Evolutionary conservation across 2,797 vertebrate species (phyloP).

Genomic region (Chaunax sp.): DNA sequence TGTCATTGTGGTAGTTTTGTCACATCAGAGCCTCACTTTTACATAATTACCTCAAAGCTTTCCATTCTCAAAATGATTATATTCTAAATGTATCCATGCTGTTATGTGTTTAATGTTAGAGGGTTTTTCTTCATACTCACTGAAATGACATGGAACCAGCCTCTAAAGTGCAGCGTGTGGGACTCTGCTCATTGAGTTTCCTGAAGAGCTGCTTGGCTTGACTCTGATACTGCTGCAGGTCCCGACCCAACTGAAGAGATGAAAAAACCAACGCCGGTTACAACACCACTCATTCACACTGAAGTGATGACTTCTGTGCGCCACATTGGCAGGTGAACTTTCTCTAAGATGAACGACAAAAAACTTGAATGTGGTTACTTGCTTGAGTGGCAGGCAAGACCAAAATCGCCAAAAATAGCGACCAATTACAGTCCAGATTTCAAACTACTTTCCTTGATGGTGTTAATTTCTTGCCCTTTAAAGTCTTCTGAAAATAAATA

Average conservation of each 20-base stretch:
- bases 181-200: slow-evolving; percentile 98
- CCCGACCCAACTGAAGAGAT: slow-evolving; percentile 90
- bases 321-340: not conserved
- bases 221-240: slow-evolving; percentile 98
- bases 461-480: slow-evolving; percentile 31
- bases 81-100: not conserved
- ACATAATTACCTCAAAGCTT: not conserved
- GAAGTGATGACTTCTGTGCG: not conserved
- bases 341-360: not conserved
- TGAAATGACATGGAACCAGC: slow-evolving; percentile 96
- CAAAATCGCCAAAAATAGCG: slow-evolving; percentile 22
- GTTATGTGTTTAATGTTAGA: not conserved
- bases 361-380: not conserved
- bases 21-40: not conserved
- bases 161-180: slow-evolving; percentile 95
- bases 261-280: slow-evolving; percentile 22
- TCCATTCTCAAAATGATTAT: not conserved
- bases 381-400: not conserved
- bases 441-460: not conserved
- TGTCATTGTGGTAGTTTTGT: not conserved
- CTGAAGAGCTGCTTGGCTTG: slow-evolving; percentile 98
- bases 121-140: slow-evolving; percentile 85
- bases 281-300: not conserved
- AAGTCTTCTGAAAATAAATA: slow-evolving; percentile 29
- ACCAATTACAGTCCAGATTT: slow-evolving; percentile 13